Percentiles rank a stretch among this genome's conserved stretches.
Conservation (phyloP, 2,888 invertebrate species). For the Ophonus ardosiacus region DNA sequence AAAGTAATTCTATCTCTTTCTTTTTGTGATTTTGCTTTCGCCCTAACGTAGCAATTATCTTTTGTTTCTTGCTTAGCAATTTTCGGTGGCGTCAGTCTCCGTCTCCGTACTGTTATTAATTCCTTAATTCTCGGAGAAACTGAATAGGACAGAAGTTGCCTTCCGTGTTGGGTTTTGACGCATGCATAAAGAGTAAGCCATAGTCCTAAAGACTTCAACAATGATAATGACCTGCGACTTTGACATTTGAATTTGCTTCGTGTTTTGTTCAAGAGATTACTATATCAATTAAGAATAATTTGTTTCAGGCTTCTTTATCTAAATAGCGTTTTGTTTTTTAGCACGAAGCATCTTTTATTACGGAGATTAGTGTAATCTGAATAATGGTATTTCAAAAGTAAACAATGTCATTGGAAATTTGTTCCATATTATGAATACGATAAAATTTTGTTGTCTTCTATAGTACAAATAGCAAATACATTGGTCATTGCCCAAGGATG, state of each 20-base stretch:
- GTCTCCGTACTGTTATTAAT: slow-evolving; percentile 55
- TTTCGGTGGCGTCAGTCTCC: slow-evolving; percentile 37
- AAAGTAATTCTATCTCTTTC: no score
- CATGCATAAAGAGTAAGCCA: background rate
- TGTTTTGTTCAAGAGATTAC: slow-evolving; percentile 20
- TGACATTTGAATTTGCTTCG: slow-evolving; percentile 18
- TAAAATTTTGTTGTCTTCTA: no score
- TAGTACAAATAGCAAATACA: no score
- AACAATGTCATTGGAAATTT: background rate
- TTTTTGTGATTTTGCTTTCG: no score
- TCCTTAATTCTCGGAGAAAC: slow-evolving; percentile 44
- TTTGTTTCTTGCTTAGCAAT: slow-evolving; percentile 42
- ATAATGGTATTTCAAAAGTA: background rate
- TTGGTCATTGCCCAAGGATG: no score
- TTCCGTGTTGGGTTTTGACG: background rate
- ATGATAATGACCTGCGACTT: slow-evolving; percentile 13
- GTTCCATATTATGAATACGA: background rate
- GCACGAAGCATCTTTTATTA: background rate
- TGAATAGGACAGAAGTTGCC: slow-evolving; percentile 34
- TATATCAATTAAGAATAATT: slow-evolving; percentile 34
- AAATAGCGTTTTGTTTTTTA: background rate
- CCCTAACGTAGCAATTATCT: no score
- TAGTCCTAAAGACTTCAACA: background rate
- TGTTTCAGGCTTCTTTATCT: background rate
- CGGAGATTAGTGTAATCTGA: background rate